These are phyloP conservation scores for Drosophila cognata DNA, from an alignment of 2,888 invertebrate genomes.

Conservation along the genomic window DNA sequence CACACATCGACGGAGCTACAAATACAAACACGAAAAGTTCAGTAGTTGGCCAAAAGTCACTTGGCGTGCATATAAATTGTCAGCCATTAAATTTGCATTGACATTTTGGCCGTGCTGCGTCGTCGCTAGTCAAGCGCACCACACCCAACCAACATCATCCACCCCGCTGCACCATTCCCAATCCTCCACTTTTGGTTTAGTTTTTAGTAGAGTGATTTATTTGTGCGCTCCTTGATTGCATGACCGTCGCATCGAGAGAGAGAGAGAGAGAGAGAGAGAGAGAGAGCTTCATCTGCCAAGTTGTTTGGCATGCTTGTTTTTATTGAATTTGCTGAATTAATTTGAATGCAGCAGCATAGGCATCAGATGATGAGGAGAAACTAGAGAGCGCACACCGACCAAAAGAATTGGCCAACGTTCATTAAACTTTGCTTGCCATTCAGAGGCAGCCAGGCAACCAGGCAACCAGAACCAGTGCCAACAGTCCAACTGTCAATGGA, in stretches of 20 bases:
- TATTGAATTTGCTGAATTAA: slow-evolving; percentile 79
- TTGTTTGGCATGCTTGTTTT: slow-evolving; percentile 76
- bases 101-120: slow-evolving; percentile 72
- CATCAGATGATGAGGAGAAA: slow-evolving; percentile 35
- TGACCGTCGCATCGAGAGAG: slow-evolving; percentile 26
- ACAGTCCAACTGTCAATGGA: not conserved
- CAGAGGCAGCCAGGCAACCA: slow-evolving; percentile 38
- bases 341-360: slow-evolving; percentile 61
- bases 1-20: not conserved
- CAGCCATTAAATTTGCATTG: slow-evolving; percentile 80
- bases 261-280: slow-evolving; percentile 8
- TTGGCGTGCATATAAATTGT: slow-evolving; percentile 81
- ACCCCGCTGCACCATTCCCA: not conserved
- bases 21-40: slow-evolving; percentile 60
- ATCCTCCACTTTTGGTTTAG: slow-evolving; percentile 44
- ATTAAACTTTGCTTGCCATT: slow-evolving; percentile 70
- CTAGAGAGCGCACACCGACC: slow-evolving; percentile 10
- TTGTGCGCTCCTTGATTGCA: slow-evolving; percentile 78
- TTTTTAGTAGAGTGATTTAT: slow-evolving; percentile 75
- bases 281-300: slow-evolving; percentile 38
- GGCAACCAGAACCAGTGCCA: not conserved
- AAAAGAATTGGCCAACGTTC: slow-evolving; percentile 61
- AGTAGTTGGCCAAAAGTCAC: slow-evolving; percentile 80
- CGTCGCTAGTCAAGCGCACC: not conserved
- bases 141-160: not conserved